Evolutionary conservation across 2,888 invertebrate genomes (phyloP).

Genomic region (Sinotaia quadrata): DNA sequence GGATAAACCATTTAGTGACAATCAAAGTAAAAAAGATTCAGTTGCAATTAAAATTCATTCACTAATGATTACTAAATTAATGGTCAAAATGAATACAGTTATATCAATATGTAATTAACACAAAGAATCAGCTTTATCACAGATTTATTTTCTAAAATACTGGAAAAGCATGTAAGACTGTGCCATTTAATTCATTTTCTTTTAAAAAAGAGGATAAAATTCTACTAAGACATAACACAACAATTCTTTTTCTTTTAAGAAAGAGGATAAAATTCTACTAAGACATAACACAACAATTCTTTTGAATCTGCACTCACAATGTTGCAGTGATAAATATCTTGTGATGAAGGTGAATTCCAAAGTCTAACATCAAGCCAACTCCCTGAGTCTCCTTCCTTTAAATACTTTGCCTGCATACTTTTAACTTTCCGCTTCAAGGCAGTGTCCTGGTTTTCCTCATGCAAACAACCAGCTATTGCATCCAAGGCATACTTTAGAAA

Average conservation of each 20-base stretch:
- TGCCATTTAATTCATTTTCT: too few relatives aligned
- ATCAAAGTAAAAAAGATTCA: too few relatives aligned
- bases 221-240: too few relatives aligned
- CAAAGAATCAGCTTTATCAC: too few relatives aligned
- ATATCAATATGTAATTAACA: too few relatives aligned
- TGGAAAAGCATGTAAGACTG: too few relatives aligned
- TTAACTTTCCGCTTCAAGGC: background rate
- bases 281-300: background rate
- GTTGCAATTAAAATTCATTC: too few relatives aligned
- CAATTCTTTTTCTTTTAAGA: too few relatives aligned
- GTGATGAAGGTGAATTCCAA: background rate
- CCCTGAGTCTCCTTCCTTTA: background rate
- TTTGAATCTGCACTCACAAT: background rate
- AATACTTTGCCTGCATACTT: background rate
- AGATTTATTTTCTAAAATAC: too few relatives aligned
- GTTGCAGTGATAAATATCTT: conserved; percentile 3
- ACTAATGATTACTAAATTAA: too few relatives aligned
- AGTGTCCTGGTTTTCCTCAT: background rate
- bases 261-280: conserved; percentile 6
- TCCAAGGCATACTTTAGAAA: conserved; percentile 31
- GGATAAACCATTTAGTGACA: too few relatives aligned
- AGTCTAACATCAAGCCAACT: background rate
- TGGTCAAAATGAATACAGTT: too few relatives aligned
- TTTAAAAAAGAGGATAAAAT: conserved; percentile 7
- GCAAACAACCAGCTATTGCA: background rate